Percentiles rank a stretch among this genome's conserved stretches.
These are phyloP conservation scores for Trilocha varians DNA, from an alignment of 2,888 invertebrate species.

Conservation along the genomic window DNA sequence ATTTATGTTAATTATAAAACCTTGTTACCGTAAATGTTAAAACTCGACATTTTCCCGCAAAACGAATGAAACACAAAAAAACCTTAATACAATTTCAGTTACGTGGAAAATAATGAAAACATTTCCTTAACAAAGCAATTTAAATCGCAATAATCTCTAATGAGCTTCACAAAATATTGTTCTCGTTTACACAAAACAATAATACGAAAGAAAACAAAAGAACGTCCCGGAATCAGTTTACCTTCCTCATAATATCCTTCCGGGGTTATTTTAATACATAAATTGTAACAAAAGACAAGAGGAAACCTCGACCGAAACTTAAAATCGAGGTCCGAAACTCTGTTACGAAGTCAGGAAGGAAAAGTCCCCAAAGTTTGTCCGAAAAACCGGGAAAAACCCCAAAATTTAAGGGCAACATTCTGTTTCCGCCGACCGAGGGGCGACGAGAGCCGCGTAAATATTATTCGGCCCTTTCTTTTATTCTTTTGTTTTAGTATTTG, in stretches of 20 bases:
- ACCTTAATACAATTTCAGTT: not conserved
- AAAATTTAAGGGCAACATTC: slow-evolving; percentile 55
- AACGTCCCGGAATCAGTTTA: slow-evolving; percentile 36
- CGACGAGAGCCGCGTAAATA: slow-evolving; percentile 54
- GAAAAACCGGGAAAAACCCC: slow-evolving; percentile 52
- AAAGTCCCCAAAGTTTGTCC: slow-evolving; percentile 48
- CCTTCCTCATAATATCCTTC: slow-evolving; percentile 41
- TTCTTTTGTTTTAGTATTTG: slow-evolving; percentile 60
- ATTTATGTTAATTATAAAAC: too few relatives aligned
- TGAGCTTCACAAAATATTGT: not conserved
- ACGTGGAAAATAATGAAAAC: not conserved
- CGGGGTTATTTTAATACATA: slow-evolving; percentile 45
- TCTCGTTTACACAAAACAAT: not conserved
- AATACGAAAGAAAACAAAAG: slow-evolving; percentile 19
- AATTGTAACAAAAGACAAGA: slow-evolving; percentile 51
- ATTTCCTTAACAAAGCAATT: not conserved
- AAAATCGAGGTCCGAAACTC: slow-evolving; percentile 48
- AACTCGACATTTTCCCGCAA: too few relatives aligned
- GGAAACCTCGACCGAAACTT: slow-evolving; percentile 47
- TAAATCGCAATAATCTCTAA: not conserved
- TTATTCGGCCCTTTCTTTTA: slow-evolving; percentile 59
- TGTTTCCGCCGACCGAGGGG: slow-evolving; percentile 49
- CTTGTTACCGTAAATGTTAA: too few relatives aligned
- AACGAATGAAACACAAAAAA: not conserved
- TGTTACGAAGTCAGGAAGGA: slow-evolving; percentile 61